Percentiles rank a stretch among this genome's conserved stretches.
These are phyloP conservation scores for Protula sp. DNA, from an alignment of 2,888 invertebrate species.

Conservation along the genomic window DNA sequence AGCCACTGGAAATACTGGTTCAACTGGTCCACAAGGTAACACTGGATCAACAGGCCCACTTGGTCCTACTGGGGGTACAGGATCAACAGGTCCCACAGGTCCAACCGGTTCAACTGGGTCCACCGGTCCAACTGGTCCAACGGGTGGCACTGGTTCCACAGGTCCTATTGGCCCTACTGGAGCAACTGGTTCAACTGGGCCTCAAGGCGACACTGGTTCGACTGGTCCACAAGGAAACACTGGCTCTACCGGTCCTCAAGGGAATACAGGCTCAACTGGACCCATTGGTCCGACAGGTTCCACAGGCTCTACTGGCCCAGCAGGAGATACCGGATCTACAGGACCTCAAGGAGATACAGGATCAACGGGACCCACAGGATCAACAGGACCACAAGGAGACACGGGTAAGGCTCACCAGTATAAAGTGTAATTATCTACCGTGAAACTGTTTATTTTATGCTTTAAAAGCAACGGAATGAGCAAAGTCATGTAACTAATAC, in stretches of 20 bases:
- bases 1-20: neutral
- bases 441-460: too few species aligned
- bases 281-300: neutral
- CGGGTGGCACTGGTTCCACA: slow-evolving; percentile 3
- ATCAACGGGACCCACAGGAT: neutral
- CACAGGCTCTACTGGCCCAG: neutral
- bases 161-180: slow-evolving; percentile 11
- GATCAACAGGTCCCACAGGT: neutral
- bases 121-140: neutral
- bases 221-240: slow-evolving; percentile 3
- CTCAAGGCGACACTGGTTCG: slow-evolving; percentile 3
- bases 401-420: too few species aligned
- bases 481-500: too few species aligned
- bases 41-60: neutral
- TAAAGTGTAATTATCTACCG: too few species aligned
- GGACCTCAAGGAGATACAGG: neutral
- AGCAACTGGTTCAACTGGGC: slow-evolving; percentile 9
- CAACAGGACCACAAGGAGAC: neutral
- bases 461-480: too few species aligned
- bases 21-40: neutral
- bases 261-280: neutral
- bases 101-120: neutral
- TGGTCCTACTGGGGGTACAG: neutral
- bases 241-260: neutral
- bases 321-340: neutral